Conservation (phyloP, 37 sponge, comb jelly and placozoan species). For the Dysidea cf. avara region DNA sequence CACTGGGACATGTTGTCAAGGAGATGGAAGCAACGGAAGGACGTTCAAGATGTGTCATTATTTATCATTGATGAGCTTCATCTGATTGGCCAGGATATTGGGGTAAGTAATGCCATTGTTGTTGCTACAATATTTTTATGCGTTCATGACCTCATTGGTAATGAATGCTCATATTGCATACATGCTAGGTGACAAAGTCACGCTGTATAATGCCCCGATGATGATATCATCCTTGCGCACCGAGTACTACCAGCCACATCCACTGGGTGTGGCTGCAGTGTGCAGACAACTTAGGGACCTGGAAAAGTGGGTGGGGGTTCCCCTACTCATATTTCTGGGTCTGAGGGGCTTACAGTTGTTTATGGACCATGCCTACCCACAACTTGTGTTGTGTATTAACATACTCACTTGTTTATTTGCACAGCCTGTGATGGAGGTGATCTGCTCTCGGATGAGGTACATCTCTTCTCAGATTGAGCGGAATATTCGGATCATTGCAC, state of each 20-base stretch:
- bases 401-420: too few relatives aligned
- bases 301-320: not conserved
- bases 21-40: conserved; percentile 99
- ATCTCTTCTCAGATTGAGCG: conserved; percentile 93
- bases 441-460: conserved; percentile 97
- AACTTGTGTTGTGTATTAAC: not conserved
- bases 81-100: conserved; percentile 93
- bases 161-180: too few relatives aligned
- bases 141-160: too few relatives aligned
- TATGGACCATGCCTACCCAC: not conserved
- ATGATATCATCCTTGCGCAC: too few relatives aligned
- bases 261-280: conserved; percentile 1
- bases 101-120: conserved; percentile 48
- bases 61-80: conserved; percentile 96
- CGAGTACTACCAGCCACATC: too few relatives aligned
- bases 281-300: not conserved
- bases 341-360: too few relatives aligned
- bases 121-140: too few relatives aligned
- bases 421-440: conserved; percentile 89
- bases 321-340: too few relatives aligned
- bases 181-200: too few relatives aligned
- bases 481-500: conserved; percentile 89
- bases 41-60: conserved; percentile 92
- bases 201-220: not conserved
- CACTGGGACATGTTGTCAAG: conserved; percentile 97